Evolutionary conservation across 1,140 invertebrate genomes (phyloP), one percentile per base, ranked within the genome.

Genomic region (Uloborus diversus): DNA sequence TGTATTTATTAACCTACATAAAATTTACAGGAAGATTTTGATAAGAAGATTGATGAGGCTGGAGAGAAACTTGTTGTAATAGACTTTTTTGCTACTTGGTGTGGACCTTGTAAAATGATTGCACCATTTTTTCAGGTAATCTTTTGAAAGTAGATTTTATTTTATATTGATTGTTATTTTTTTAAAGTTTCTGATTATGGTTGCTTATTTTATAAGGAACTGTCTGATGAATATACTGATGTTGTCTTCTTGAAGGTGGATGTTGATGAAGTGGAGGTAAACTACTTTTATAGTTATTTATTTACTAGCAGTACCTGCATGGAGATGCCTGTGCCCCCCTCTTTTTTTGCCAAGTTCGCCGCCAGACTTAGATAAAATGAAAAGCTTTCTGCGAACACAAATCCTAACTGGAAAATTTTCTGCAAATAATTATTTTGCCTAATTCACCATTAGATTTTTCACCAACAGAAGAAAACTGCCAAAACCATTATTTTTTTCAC

Each of bases 31-130:
- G 87, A 83, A 62, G 94, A 96, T 84, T 91, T 96, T 83, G 87
- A 92, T 75, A 85, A 84, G 28, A 91, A 93, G 86, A 87, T 97
- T 61, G 85, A 87, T 0, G 91, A 92, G 81, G 94, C 95, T 47
- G 94, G 93, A 17, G 88, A 90, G 20, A 94, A 93, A 84, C 87
- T 99, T 83, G 93, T 98, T 28, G 91, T 98, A 27, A 91, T 99
- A 70, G 89, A 90, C 71, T 90, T 91, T 81, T 89, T 84, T 83
- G 90, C 90, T 25, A 87, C 85, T 4, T 91, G 90, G 90, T 91
- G 90, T 87, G 96, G 96, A 0, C 97, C 97, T 13, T 99, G 97
- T 89, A 95, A 94, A 87, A 90, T 92, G 87, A 98, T 99, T 87
- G 91, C 92, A 5, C 97, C 97, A 5, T 92, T 89, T 80, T 84